phyloP scores from a whole-genome alignment of 2,113 vertebrate species.

The Apteryx owenii region DNA sequence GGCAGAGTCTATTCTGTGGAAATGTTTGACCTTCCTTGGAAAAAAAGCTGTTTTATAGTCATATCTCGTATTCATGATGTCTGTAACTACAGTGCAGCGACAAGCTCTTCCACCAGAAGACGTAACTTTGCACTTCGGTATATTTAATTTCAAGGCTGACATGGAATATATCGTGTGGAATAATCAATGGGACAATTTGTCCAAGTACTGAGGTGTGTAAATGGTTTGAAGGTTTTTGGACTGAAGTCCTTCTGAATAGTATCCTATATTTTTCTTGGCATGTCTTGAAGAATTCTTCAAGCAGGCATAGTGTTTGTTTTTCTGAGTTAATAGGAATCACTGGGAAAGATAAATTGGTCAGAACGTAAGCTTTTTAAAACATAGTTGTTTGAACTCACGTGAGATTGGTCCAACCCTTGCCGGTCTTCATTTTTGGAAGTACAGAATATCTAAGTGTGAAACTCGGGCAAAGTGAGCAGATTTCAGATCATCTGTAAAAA shows the following conservation, averaged over 20 bases:
- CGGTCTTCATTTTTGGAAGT: fast-evolving
- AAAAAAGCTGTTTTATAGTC: not conserved
- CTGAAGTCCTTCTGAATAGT: not conserved
- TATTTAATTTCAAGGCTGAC: not conserved
- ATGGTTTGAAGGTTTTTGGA: not conserved
- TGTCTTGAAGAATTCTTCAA: not conserved
- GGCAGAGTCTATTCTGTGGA: not conserved
- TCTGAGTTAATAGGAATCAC: not conserved
- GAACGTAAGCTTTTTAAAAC: not conserved
- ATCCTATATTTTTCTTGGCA: not conserved
- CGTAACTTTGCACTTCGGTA: not conserved
- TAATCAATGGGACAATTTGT: not conserved
- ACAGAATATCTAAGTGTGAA: not conserved
- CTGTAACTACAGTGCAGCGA: not conserved
- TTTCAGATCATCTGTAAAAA: not conserved
- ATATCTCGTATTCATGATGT: not conserved
- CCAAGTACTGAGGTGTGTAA: not conserved
- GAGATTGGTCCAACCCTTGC: not conserved
- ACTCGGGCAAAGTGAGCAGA: not conserved
- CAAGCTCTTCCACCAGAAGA: not conserved
- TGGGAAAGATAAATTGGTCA: not conserved
- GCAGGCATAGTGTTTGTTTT: not conserved
- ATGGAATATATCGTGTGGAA: not conserved
- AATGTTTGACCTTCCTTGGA: not conserved
- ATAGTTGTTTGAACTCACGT: not conserved